These are phyloP conservation scores for Temnothorax ravouxi DNA, from an alignment of 2,888 invertebrate genomes.

Conservation along the genomic window DNA sequence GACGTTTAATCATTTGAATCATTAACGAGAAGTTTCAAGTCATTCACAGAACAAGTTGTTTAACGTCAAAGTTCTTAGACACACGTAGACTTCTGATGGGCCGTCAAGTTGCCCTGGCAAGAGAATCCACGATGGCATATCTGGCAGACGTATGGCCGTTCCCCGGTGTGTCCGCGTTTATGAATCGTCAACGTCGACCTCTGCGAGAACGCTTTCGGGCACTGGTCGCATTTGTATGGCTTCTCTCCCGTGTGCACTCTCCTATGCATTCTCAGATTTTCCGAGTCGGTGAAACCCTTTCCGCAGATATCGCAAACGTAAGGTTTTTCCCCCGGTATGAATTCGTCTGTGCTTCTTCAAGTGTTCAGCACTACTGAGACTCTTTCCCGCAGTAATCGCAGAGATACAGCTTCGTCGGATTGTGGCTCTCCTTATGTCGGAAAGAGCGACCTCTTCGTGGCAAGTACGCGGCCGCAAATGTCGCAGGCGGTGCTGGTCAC, in stretches of 20 bases:
- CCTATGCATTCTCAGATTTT: constrained; percentile 86
- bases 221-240: constrained; percentile 87
- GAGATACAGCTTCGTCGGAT: constrained; percentile 84
- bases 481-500: constrained; percentile 84
- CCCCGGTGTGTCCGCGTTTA: constrained; percentile 86
- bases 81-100: constrained; percentile 85
- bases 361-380: constrained; percentile 86
- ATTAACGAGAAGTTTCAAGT: not conserved
- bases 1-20: not conserved
- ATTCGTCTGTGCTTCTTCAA: constrained; percentile 86
- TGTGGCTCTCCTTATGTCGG: constrained; percentile 84
- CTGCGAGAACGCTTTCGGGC: constrained; percentile 87
- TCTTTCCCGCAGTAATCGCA: constrained; percentile 88
- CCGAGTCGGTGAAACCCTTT: constrained; percentile 86
- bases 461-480: constrained; percentile 84
- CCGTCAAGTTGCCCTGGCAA: constrained; percentile 86
- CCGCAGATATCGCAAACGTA: constrained; percentile 87
- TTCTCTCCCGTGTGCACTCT: constrained; percentile 87
- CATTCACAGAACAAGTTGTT: not conserved
- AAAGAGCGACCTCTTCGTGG: constrained; percentile 83
- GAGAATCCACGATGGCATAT: constrained; percentile 86
- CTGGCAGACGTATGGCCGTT: constrained; percentile 86
- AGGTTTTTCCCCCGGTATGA: constrained; percentile 88
- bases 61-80: constrained; percentile 75
- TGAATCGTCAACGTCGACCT: constrained; percentile 87